Conservation (phyloP, 2,888 invertebrate species). For the Sclerodermus sp. region DNA sequence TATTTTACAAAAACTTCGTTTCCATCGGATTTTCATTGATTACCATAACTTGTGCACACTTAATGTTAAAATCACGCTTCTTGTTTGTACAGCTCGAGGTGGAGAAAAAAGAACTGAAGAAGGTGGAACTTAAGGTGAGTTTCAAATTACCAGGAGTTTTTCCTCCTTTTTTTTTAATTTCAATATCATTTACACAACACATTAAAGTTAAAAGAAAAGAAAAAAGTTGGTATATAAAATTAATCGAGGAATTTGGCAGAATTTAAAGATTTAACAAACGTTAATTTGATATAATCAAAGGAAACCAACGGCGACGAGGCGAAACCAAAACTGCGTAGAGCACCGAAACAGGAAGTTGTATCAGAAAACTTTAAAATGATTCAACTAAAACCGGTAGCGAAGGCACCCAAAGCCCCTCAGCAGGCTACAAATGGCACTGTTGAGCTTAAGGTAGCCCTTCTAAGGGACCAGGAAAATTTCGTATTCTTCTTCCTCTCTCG, state of each 20-base stretch:
- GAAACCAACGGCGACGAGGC: constrained; percentile 43
- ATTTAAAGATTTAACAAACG: constrained; percentile 15
- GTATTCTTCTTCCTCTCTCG: constrained; percentile 9
- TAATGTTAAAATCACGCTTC: too few species aligned
- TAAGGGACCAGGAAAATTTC: constrained; percentile 18
- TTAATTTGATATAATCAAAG: constrained; percentile 42
- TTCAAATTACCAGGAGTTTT: too few species aligned
- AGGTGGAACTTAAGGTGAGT: constrained; percentile 58
- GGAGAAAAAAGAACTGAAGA: constrained; percentile 46
- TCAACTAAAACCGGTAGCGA: constrained; percentile 65
- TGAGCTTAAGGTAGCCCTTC: constrained; percentile 51
- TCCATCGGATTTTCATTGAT: not conserved
- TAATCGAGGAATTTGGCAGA: too few species aligned
- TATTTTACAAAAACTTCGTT: not conserved
- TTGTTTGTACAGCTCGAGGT: constrained; percentile 33
- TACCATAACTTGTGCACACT: not conserved
- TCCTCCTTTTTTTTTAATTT: too few species aligned
- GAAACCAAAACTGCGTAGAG: constrained; percentile 58
- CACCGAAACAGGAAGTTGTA: constrained; percentile 57
- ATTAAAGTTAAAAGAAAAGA: too few species aligned
- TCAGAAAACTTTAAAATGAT: constrained; percentile 64
- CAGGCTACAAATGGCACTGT: constrained; percentile 45
- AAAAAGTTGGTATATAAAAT: too few species aligned
- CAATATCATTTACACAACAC: not conserved
- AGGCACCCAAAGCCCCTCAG: constrained; percentile 43